These are phyloP conservation scores for Hydrocynus forskahlii DNA, from an alignment of 2,797 vertebrate species.

Conservation along the genomic window DNA sequence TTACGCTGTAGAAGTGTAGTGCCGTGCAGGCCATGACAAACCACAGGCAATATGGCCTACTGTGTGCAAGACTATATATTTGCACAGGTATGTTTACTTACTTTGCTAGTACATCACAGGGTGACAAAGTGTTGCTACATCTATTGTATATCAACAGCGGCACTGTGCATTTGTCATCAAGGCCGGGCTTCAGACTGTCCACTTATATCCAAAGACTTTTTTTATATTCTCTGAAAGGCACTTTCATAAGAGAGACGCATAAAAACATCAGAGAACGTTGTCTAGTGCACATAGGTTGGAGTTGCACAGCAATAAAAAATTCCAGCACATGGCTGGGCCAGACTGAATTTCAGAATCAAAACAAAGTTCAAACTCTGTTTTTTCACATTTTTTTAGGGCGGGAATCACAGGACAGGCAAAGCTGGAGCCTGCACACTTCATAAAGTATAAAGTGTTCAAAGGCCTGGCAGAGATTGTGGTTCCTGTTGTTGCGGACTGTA, in stretches of 20 bases:
- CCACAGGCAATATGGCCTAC: not conserved
- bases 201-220: not conserved
- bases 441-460: no score
- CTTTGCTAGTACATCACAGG: not conserved
- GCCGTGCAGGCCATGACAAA: constrained; percentile 35
- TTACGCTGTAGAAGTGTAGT: constrained; percentile 28
- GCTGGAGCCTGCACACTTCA: no score
- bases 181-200: not conserved
- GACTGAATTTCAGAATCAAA: not conserved
- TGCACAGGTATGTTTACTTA: not conserved
- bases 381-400: not conserved
- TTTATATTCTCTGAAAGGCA: not conserved
- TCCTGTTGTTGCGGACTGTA: no score
- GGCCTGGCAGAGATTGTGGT: no score
- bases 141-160: not conserved
- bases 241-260: not conserved
- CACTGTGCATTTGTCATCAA: not conserved
- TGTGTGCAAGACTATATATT: not conserved
- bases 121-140: not conserved
- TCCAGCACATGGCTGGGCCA: not conserved
- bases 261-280: not conserved
- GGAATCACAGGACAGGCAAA: not conserved
- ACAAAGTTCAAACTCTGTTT: constrained; percentile 5
- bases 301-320: not conserved
- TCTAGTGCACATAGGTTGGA: not conserved